Evolutionary conservation across 1,140 invertebrate species (phyloP).

Genomic region (Drosophila kikkawai): DNA sequence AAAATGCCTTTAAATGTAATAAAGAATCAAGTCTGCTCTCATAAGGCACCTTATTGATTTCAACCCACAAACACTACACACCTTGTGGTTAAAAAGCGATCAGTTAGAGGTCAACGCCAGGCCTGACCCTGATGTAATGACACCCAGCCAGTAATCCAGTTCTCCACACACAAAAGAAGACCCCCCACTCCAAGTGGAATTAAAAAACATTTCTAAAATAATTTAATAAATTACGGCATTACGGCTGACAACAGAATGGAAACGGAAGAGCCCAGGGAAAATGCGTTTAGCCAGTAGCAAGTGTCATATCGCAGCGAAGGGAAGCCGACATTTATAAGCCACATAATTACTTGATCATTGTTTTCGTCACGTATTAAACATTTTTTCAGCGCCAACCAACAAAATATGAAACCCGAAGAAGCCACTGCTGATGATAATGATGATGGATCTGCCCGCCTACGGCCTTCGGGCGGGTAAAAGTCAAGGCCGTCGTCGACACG

Average conservation of each 20-base stretch:
- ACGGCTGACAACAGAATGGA: conserved; percentile 44
- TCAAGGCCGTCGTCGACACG: conserved; percentile 53
- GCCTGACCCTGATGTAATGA: conserved; percentile 39
- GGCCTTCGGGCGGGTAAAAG: conserved; percentile 52
- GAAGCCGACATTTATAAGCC: conserved; percentile 46
- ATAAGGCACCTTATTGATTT: conserved; percentile 13
- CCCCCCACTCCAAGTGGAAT: conserved; percentile 8
- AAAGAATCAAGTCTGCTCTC: conserved; percentile 1
- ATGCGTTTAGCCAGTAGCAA: conserved; percentile 24
- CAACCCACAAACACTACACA: conserved; percentile 15
- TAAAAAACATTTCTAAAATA: conserved; percentile 55
- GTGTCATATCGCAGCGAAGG: conserved; percentile 39
- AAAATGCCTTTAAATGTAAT: background rate
- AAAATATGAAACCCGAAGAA: conserved; percentile 29
- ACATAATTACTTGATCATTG: conserved; percentile 70
- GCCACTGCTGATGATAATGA: conserved; percentile 19
- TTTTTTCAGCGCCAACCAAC: conserved; percentile 38
- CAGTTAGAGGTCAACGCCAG: conserved; percentile 31
- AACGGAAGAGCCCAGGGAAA: conserved; percentile 24
- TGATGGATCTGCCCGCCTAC: conserved; percentile 12
- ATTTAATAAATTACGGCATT: conserved; percentile 56
- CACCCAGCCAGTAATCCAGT: conserved; percentile 32
- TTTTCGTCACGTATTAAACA: conserved; percentile 63
- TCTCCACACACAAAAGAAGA: conserved; percentile 23
- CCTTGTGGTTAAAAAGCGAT: conserved; percentile 36